Conservation (phyloP, 53 echinoderm and acorn worm species). For the Holothuria leucospilota region DNA sequence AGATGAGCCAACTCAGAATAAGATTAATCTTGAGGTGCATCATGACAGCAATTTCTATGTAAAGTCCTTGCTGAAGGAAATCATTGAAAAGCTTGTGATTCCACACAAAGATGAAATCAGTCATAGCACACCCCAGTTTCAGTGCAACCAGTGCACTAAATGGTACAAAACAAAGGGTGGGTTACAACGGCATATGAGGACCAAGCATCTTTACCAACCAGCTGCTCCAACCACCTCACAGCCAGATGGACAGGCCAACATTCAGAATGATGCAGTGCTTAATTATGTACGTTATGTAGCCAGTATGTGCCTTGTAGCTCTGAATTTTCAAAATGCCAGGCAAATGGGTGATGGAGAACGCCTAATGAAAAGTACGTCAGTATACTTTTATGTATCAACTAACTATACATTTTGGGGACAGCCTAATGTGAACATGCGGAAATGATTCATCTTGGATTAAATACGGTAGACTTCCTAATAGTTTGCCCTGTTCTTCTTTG, state of each 20-base stretch:
- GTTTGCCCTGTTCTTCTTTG: no score
- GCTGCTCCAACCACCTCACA: neutral
- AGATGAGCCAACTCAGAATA: slow-evolving; percentile 59
- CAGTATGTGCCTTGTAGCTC: slow-evolving; percentile 68
- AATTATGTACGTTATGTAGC: slow-evolving; percentile 63
- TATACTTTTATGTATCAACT: no score
- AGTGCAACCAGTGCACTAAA: slow-evolving; percentile 53
- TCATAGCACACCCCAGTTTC: slow-evolving; percentile 21
- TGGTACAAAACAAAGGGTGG: slow-evolving; percentile 48
- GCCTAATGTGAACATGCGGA: no score
- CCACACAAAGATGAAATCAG: slow-evolving; percentile 54
- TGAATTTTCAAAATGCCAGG: slow-evolving; percentile 67
- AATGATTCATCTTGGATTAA: no score
- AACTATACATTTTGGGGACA: no score
- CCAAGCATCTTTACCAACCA: slow-evolving; percentile 54
- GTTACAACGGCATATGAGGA: slow-evolving; percentile 56
- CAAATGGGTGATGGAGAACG: slow-evolving; percentile 70
- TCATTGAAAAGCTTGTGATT: slow-evolving; percentile 63
- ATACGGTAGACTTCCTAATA: no score
- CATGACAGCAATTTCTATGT: slow-evolving; percentile 49
- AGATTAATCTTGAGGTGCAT: slow-evolving; percentile 26
- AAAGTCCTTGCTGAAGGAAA: slow-evolving; percentile 26
- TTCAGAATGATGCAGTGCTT: slow-evolving; percentile 46
- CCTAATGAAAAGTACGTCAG: no score
- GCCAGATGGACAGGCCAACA: neutral